Conservation (phyloP, 1,140 invertebrate genomes). For the Araneus ventricosus region DNA sequence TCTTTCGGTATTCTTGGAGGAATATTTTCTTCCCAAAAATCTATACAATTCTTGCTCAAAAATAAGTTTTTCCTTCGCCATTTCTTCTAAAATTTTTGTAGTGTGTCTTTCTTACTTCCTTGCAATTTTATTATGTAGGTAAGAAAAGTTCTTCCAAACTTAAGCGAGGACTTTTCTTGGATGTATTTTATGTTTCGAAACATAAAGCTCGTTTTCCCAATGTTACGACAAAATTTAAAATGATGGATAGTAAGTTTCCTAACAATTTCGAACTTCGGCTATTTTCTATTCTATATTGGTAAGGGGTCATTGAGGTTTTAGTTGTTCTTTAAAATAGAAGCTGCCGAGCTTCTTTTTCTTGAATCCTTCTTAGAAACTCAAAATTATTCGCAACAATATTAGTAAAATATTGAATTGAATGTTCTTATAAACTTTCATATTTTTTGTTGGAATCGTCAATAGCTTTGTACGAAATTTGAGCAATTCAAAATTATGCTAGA, state of each 20-base stretch:
- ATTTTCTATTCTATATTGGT: too few species aligned
- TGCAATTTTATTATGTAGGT: slow-evolving; percentile 10
- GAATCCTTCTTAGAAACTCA: too few species aligned
- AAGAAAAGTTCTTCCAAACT: background rate
- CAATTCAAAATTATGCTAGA: too few species aligned
- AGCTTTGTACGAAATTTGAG: too few species aligned
- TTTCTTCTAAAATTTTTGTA: slow-evolving; percentile 3
- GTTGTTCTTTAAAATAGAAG: too few species aligned
- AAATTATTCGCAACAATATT: too few species aligned
- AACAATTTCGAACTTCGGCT: background rate
- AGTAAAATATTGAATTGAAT: too few species aligned
- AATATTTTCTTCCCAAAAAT: slow-evolving; percentile 11
- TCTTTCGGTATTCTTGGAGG: background rate
- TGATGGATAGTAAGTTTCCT: background rate
- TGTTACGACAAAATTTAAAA: background rate
- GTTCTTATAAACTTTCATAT: too few species aligned
- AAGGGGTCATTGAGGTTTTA: too few species aligned
- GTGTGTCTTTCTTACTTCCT: background rate
- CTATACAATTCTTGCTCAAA: background rate
- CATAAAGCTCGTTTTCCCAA: background rate
- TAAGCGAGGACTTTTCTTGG: background rate
- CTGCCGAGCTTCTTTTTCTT: too few species aligned
- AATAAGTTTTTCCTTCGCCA: background rate
- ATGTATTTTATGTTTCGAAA: slow-evolving; percentile 31
- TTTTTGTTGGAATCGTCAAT: too few species aligned